These are phyloP conservation scores for Anabas testudineus DNA, from an alignment of 2,797 vertebrate genomes.

Conservation along the genomic window DNA sequence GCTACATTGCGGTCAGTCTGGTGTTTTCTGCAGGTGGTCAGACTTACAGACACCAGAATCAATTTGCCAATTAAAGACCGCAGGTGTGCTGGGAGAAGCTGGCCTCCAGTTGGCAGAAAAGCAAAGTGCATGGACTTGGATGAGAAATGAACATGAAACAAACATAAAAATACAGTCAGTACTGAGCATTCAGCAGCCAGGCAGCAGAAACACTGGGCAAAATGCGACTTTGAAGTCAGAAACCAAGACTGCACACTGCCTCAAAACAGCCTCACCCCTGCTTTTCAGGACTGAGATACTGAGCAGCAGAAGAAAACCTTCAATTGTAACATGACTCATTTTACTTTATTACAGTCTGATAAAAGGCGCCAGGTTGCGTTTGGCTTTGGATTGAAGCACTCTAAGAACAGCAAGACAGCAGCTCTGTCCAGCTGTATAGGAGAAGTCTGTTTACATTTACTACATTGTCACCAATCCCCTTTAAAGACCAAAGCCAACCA, in stretches of 20 bases:
- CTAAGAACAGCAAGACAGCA: slow-evolving; percentile 1
- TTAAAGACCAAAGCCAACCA: slow-evolving; percentile 22
- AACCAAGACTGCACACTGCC: background rate
- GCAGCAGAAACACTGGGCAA: background rate
- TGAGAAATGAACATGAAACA: slow-evolving; percentile 24
- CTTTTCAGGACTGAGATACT: background rate
- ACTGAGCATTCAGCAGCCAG: background rate
- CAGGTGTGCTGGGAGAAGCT: slow-evolving; percentile 51
- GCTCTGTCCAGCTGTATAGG: slow-evolving; percentile 4
- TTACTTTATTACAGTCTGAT: slow-evolving; percentile 1
- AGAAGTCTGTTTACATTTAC: slow-evolving; percentile 1
- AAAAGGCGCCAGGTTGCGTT: slow-evolving; percentile 4
- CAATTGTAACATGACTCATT: slow-evolving; percentile 16
- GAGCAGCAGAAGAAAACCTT: background rate
- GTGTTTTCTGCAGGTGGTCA: slow-evolving; percentile 52
- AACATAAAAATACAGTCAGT: slow-evolving; percentile 25
- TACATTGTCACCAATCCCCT: slow-evolving; percentile 9
- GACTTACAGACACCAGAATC: slow-evolving; percentile 54
- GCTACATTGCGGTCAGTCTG: slow-evolving; percentile 33
- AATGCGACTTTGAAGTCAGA: background rate
- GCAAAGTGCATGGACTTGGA: slow-evolving; percentile 20
- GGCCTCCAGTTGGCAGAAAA: slow-evolving; percentile 39
- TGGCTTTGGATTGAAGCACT: slow-evolving; percentile 10
- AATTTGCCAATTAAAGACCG: slow-evolving; percentile 60
- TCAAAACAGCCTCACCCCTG: background rate